Base-by-base conservation (phyloP, 53 echinoderm and acorn worm genomes). In the Antedon mediterranea region DNA sequence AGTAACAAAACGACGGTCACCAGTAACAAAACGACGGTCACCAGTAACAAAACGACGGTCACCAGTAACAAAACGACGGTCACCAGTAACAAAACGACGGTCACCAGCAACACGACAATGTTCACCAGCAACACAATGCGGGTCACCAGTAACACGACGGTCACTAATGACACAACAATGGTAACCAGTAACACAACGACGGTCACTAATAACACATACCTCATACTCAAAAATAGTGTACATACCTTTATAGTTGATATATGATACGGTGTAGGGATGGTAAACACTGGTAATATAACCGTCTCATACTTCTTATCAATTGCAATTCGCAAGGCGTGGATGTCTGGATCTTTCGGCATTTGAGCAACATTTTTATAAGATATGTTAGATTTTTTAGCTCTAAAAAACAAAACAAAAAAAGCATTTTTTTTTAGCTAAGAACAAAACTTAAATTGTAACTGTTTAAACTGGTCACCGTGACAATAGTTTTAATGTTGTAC, bases 281-380 rank as follows among this genome's bases (percentile, higher is more conserved):
- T 89, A 82, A 95, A 95, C 73, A 95, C 97, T 31, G 97, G 97
- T 43, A 95, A 87, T 75, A 95, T 89, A 31, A 95, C 89, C 0
- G 97, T 92, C 43, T 95, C 97, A 76, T 95, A 92, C 76, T 95
- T 95, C 88, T 95, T 95, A 77, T 95, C 97, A 30, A 95, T 89
- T 27, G 80, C 90, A 26, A 91, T 80, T 41, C 89, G 83, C 42
- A 95, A 83, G 72, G 80, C 83, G 43, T 88, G 82, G 30, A 95
- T 86, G 32, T 95, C 97, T 0, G 87, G 88, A 34, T 95, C 97
- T 27, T 86, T 75, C 0, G 97, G 97, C 86, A 95, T 92, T 84
- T 89, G 91, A 44, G 86, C 82, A 18, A 82, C 72, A 33, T 83
- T 83, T 78, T 92, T 95, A 81, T 95, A 95, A 15, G 97, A 91